phyloP scores from a whole-genome alignment of 64 coral and sea anemone genomes.

The Trachythela sp. region DNA sequence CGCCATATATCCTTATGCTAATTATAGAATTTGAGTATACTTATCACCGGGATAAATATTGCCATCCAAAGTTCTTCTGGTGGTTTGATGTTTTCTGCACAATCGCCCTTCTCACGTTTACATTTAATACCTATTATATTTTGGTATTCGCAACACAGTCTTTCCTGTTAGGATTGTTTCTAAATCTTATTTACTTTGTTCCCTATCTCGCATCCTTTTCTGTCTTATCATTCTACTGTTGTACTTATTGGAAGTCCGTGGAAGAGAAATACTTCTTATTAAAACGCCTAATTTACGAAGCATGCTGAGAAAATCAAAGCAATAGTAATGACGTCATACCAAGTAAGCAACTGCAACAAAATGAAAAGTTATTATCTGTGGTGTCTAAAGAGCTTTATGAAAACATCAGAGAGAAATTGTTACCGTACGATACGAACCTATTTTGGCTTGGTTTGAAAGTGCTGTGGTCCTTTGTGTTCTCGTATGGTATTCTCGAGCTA shows the following conservation, averaged over 20 bases:
- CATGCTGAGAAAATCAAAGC: not conserved
- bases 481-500: not conserved
- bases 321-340: not conserved
- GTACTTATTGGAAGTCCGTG: not conserved
- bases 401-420: not conserved
- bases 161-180: not conserved
- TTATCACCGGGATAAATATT: too few relatives aligned
- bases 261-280: not conserved
- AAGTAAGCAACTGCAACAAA: too few relatives aligned
- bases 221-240: not conserved
- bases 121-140: not conserved
- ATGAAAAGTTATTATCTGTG: not conserved
- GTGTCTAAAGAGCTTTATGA: not conserved
- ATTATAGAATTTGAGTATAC: too few relatives aligned
- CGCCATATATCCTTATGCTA: too few relatives aligned
- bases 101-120: not conserved
- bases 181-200: not conserved
- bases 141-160: not conserved
- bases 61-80: too few relatives aligned
- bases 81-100: not conserved
- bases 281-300: not conserved
- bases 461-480: not conserved
- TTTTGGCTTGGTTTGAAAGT: not conserved
- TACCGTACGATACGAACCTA: not conserved
- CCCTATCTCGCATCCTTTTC: not conserved